Percentiles rank a stretch among this genome's conserved stretches.
Evolutionary conservation across 2,113 vertebrate species (phyloP).

Genomic region (Neotragus moschatus): DNA sequence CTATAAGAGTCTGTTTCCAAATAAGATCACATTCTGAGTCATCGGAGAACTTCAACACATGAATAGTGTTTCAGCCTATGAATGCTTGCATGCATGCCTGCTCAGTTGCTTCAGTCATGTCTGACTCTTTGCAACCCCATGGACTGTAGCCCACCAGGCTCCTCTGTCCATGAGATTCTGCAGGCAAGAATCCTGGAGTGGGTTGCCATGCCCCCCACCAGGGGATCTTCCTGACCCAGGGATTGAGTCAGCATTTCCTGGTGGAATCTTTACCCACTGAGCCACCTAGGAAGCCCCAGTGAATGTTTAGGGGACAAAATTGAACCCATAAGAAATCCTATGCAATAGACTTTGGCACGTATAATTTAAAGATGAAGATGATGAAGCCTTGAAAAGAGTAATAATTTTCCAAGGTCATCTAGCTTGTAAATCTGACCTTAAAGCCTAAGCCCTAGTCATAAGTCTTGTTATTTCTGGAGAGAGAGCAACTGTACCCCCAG

Average conservation of each 20-base stretch:
- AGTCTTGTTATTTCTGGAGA: neutral
- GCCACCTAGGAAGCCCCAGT: neutral
- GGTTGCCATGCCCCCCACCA: neutral
- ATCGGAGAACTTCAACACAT: neutral
- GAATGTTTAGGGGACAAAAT: neutral
- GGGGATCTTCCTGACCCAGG: neutral
- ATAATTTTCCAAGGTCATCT: neutral
- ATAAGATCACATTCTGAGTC: neutral
- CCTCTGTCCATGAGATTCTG: neutral
- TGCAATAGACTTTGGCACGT: neutral
- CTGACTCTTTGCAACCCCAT: neutral
- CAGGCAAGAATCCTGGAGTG: neutral
- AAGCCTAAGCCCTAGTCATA: no score
- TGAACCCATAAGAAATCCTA: neutral
- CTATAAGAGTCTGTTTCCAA: neutral
- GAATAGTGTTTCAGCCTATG: neutral
- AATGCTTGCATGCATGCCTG: neutral
- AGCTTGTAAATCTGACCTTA: neutral
- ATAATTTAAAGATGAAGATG: neutral
- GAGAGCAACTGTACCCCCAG: fast-evolving
- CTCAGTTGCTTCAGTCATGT: neutral
- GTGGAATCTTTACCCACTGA: neutral
- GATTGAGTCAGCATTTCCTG: neutral
- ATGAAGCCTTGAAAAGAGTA: neutral
- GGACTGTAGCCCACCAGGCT: neutral